Percentiles rank a stretch among this genome's conserved stretches.
These are phyloP conservation scores for Pteronura brasiliensis DNA, from an alignment of 2,113 vertebrate genomes.

Conservation along the genomic window DNA sequence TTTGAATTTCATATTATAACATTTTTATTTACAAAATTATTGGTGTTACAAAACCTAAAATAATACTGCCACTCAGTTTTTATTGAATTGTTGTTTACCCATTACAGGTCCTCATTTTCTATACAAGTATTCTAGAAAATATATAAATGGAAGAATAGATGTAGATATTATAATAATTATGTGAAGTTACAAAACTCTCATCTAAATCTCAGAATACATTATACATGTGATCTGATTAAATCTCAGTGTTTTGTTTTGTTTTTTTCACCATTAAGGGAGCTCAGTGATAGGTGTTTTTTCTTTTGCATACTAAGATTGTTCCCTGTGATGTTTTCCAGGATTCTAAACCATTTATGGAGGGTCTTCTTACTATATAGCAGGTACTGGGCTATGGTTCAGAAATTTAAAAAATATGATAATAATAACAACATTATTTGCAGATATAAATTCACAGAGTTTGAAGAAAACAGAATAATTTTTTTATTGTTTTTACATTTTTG, in stretches of 20 bases:
- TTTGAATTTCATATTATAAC: conserved; percentile 38
- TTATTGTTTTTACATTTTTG: not conserved
- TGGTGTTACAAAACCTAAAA: conserved; percentile 21
- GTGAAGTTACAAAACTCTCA: not conserved
- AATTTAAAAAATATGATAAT: not conserved
- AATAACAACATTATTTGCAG: not conserved
- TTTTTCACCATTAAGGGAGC: not conserved
- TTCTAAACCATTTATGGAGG: not conserved
- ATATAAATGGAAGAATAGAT: not conserved
- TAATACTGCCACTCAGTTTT: not conserved
- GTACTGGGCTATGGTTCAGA: not conserved
- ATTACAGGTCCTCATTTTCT: not conserved
- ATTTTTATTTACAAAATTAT: conserved; percentile 57
- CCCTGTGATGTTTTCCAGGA: not conserved
- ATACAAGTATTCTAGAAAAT: not conserved
- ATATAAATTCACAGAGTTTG: not conserved
- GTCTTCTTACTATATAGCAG: not conserved
- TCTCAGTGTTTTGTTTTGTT: not conserved
- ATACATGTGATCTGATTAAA: not conserved
- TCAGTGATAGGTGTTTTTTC: not conserved
- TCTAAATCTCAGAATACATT: not conserved
- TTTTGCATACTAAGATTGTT: not conserved
- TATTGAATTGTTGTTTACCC: not conserved
- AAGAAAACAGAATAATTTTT: not conserved
- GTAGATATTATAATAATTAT: not conserved